phyloP scores from a whole-genome alignment of 2,888 invertebrate species.

The Andricus quercusramuli region DNA sequence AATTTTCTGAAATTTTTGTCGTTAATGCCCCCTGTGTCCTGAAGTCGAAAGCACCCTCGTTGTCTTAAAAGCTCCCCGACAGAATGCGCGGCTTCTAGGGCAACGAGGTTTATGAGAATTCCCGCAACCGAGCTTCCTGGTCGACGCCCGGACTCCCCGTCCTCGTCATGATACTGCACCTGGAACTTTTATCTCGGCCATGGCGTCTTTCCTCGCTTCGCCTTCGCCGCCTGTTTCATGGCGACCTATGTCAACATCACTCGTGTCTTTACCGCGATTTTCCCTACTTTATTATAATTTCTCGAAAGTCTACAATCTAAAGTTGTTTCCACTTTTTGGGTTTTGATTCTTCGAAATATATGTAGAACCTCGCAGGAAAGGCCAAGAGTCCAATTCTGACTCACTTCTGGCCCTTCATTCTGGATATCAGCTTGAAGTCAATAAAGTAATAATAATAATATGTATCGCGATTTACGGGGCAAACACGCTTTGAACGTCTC shows the following conservation, averaged over 20 bases:
- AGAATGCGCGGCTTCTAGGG: slow-evolving; percentile 74
- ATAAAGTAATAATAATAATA: background rate
- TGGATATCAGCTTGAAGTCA: background rate
- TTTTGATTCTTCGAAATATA: background rate
- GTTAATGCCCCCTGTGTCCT: slow-evolving; percentile 84
- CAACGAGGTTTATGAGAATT: slow-evolving; percentile 46
- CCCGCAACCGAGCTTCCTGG: slow-evolving; percentile 21
- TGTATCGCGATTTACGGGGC: background rate
- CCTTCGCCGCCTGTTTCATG: slow-evolving; percentile 55
- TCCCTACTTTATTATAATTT: slow-evolving; percentile 28
- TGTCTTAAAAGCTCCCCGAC: slow-evolving; percentile 75
- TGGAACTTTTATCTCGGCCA: slow-evolving; percentile 42
- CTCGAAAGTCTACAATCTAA: slow-evolving; percentile 33
- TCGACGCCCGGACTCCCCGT: slow-evolving; percentile 10
- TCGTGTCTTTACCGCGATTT: slow-evolving; percentile 12
- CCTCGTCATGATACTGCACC: slow-evolving; percentile 16
- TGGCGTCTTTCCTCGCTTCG: slow-evolving; percentile 57
- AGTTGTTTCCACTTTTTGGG: background rate
- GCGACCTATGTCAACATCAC: slow-evolving; percentile 46
- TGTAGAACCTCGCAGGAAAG: background rate
- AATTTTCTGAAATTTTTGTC: slow-evolving; percentile 84
- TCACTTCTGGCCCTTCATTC: background rate
- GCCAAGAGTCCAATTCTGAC: background rate
- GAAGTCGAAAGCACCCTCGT: slow-evolving; percentile 77
- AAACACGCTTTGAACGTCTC: slow-evolving; percentile 2